Conservation (phyloP, 2,113 vertebrate genomes). For the Cisticola juncidis region DNA sequence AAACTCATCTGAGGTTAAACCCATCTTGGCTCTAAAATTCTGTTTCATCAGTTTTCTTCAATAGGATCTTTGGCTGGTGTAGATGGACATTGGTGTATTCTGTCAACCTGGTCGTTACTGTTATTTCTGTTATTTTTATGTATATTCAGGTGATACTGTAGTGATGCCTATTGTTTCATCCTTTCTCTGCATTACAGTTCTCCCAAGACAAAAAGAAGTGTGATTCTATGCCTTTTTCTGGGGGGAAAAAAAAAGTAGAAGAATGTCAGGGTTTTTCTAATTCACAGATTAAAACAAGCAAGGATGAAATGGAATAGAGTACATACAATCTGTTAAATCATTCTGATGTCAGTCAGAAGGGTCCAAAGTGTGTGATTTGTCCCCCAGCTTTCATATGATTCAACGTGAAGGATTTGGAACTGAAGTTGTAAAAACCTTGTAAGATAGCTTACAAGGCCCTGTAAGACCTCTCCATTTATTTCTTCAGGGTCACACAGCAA, state of each 20-base stretch:
- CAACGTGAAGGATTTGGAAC: neutral
- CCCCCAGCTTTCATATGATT: neutral
- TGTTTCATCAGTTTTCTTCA: neutral
- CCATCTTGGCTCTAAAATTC: neutral
- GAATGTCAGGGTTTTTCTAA: neutral
- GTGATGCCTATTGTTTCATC: neutral
- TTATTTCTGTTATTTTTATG: neutral
- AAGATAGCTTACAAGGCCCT: neutral
- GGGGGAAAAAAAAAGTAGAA: neutral
- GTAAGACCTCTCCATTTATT: neutral
- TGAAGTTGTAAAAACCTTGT: neutral
- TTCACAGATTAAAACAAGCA: neutral
- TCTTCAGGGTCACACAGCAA: slow-evolving; percentile 93
- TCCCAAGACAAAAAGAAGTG: neutral
- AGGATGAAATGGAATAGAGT: neutral
- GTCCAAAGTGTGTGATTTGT: neutral
- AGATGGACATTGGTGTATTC: neutral
- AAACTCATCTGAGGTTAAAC: neutral
- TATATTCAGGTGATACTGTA: neutral
- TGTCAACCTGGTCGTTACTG: neutral
- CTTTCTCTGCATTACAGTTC: neutral
- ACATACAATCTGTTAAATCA: neutral
- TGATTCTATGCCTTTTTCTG: neutral
- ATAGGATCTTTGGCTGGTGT: neutral
- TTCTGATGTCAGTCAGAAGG: neutral